Conservation (phyloP, 2,797 vertebrate species). For the Gymnoscopelus microlampas region DNA sequence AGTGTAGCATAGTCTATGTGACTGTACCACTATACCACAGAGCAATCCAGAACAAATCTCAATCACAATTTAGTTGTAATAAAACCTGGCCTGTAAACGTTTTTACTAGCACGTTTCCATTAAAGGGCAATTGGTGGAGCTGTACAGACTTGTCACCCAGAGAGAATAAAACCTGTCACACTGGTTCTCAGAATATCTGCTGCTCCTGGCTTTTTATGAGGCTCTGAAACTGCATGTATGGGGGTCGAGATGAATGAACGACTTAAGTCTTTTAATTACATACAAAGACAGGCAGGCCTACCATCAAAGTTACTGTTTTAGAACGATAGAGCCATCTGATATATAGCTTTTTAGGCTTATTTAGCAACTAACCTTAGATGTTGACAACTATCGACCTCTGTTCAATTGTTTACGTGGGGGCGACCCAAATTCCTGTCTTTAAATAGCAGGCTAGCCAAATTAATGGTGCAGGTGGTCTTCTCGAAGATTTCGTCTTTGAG, state of each 20-base stretch:
- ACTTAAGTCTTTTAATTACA: not conserved
- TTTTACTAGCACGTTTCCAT: not conserved
- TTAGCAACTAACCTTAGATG: slow-evolving; percentile 71
- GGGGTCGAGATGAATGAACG: not conserved
- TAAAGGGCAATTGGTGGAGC: slow-evolving; percentile 5
- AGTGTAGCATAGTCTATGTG: slow-evolving; percentile 15
- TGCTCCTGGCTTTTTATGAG: slow-evolving; percentile 28
- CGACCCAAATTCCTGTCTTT: slow-evolving; percentile 71
- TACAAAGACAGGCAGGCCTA: not conserved
- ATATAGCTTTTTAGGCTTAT: too few species aligned
- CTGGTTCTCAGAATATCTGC: slow-evolving; percentile 67
- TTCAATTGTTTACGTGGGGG: slow-evolving; percentile 56
- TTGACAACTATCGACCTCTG: slow-evolving; percentile 46
- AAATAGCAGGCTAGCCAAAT: slow-evolving; percentile 38
- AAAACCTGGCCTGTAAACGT: not conserved
- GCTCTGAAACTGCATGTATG: slow-evolving; percentile 28
- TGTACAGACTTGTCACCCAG: slow-evolving; percentile 58
- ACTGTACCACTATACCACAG: not conserved
- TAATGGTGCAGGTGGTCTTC: slow-evolving; percentile 48
- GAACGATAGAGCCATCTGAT: rapidly evolving
- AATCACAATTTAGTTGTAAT: not conserved
- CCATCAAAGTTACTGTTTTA: not conserved
- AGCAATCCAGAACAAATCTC: not conserved
- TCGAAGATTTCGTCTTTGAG: not conserved
- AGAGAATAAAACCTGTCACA: slow-evolving; percentile 71